phyloP scores from a whole-genome alignment of 1,140 invertebrate species.

The Drosophila auraria region DNA sequence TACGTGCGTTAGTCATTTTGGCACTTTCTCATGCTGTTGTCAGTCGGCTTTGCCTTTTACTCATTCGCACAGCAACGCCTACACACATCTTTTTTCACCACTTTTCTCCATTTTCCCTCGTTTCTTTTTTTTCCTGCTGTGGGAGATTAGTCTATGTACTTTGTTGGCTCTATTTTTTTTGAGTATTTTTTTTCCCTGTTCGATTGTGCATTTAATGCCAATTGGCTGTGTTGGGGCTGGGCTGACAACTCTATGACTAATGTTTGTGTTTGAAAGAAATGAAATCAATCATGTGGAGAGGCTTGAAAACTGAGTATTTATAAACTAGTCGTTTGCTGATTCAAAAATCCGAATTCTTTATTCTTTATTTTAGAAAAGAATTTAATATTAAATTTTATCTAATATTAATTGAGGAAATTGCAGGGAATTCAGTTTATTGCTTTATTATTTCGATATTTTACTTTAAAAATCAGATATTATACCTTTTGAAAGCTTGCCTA shows the following conservation, averaged over 20 bases:
- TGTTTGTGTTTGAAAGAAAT: slow-evolving; percentile 51
- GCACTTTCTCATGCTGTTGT: slow-evolving; percentile 78
- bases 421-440: no score
- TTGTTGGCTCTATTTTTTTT: slow-evolving; percentile 22
- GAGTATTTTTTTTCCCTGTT: slow-evolving; percentile 37
- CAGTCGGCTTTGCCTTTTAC: slow-evolving; percentile 51
- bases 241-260: slow-evolving; percentile 46
- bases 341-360: not conserved
- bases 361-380: no score
- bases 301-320: not conserved
- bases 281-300: slow-evolving; percentile 62
- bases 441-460: not conserved
- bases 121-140: slow-evolving; percentile 9
- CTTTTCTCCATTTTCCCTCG: slow-evolving; percentile 3
- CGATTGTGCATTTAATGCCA: slow-evolving; percentile 79
- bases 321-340: not conserved
- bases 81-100: slow-evolving; percentile 30
- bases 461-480: not conserved
- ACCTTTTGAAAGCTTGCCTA: no score
- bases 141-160: slow-evolving; percentile 64
- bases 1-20: slow-evolving; percentile 78
- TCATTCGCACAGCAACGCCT: slow-evolving; percentile 66
- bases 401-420: no score
- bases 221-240: slow-evolving; percentile 44
- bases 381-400: no score